Base-by-base conservation (phyloP, 2,888 invertebrate species). In the Scaptomyza tumidula region DNA sequence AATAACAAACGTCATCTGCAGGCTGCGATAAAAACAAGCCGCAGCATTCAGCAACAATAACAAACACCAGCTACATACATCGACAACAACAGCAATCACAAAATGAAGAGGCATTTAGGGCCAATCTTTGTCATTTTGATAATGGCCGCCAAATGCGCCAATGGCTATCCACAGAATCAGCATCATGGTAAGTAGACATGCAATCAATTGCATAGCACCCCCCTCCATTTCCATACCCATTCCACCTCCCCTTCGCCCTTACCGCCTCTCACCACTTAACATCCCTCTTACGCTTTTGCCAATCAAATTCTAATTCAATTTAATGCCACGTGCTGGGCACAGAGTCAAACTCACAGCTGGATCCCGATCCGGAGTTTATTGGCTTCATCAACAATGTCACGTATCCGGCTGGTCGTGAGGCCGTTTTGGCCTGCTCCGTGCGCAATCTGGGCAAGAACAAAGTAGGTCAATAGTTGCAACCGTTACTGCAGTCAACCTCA, bases 371-470 rank as follows among this genome's bases (percentile, higher is more conserved):
- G 44, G 92, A 92, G 75, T 92, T 92, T 80, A 89, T 91, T 62
- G 92, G 92, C 70, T 90, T 86, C 52, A 92, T 92, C 72, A 90
- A 90, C 70, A 92, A 92, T 82, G 92, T 92, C 48, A 92, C 92
- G 79, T 92, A 91, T 88, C 92, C 92, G 46, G 92, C 92, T 31
- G 92, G 92, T 19, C 86, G 92, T 55, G 92, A 92, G 81, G 92
- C 92, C 7, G 89, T 92, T 46, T 79, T 92, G 27, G 90, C 92
- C 41, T 92, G 92, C 57, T 90, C 92, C 2, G 92, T 92, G 27
- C 88, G 90, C 56, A 92, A 92, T 89, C 88, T 92, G 57, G 92
- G 92, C 60, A 91, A 91, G 71, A 92, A 92, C 74, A 92, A 92
- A 89, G 92, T 92, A 78, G 59, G 79, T 75, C 44, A 58, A 29